Base-by-base conservation (phyloP, 2,888 invertebrate genomes). In the Aricia artaxerxes region DNA sequence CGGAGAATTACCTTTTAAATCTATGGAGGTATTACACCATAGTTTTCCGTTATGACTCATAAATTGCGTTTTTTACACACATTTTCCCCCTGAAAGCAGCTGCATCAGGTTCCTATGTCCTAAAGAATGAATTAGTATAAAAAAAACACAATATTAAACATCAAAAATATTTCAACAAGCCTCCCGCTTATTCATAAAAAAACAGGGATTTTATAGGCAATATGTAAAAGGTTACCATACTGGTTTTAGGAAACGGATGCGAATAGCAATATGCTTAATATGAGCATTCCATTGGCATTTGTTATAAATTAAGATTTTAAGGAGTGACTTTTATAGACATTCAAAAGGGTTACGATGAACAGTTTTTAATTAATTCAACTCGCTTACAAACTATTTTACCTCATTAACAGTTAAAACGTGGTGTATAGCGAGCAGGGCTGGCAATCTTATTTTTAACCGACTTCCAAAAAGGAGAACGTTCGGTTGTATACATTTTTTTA, bases 191-290 rank as follows among this genome's bases (percentile, higher is more conserved):
- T 44, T 3, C 24, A 13, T 73, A 44, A 44, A 44, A n/a, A 4
- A 73, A 24, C 7, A 44, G 40, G 31, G 9, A 57, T 76, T 76
- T 57, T 49, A 1, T 76, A 57, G 24, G 53, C 53, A 53, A 16
- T 31, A 35, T 24, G 2, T 31, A 2, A 57, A 57, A 57, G 76
- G 76, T 76, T 16, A 16, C 49, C 57, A 76, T 31, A 76, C 76
- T 35, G 24, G 76, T 76, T 76, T 76, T 76, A 13, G 49, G 53
- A 76, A 76, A 57, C 73, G 73, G 73, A 73, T 73, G 44, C 24
- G 73, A 24, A 44, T 44, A 40, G 24, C 24, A 40, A 73, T 24
- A 73, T 44, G 73, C 9, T 11, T 64, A 31, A 11, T 35, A 69
- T 38, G 13, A 69, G 35, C 35, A 69, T 69, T 69, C 69, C 69